Evolutionary conservation across 2,113 vertebrate genomes (phyloP), one percentile per base, ranked within the genome.

Genomic region (Chelonoidis abingdonii): DNA sequence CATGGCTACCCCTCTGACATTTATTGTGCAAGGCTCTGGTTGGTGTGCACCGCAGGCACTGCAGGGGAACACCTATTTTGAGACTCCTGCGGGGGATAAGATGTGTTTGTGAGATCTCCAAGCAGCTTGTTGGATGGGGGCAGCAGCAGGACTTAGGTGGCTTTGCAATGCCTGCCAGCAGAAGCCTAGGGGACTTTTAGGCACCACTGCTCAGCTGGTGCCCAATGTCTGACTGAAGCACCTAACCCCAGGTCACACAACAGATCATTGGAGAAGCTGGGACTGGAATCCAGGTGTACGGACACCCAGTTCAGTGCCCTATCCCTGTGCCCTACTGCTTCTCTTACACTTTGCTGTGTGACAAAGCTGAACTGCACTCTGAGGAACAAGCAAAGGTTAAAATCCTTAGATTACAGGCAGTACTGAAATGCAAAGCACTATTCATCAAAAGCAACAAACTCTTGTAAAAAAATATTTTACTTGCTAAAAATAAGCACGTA

Each of bases 381-480:
- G 72, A 0, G 84, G 86, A 10, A 38, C 0, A 1, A n/a, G 89
- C 0, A 22, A 65, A 62, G 84, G 54, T n/a, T 22, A 35, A 25
- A 7, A 53, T 25, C 54, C 25, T n/a, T 35, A 56, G 80, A n/a
- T 54, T 53, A 22, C 14, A 31, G 80, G 38, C 6, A 13, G 83
- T 1, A 6, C 2, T 2, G 29, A n/a, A 25, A 57, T 44, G 79
- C 49, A 4, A 54, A 14, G 12, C 0, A 5, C 6, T 2, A 27
- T 5, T 35, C 72, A 41, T 9, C 1, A 50, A 38, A 25, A 0
- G 62, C 0, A 12, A 29, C 21, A 7, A 1, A 0, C 16, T 75
- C 81, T 29, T 0, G 0, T 1, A 49, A 13, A 84, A 2, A 17
- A 83, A 2, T 79, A 53, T 52, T 78, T 2, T 84, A 54, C 92